Conservation (phyloP, 2,888 invertebrate genomes). For the Pegoplata infirma region DNA sequence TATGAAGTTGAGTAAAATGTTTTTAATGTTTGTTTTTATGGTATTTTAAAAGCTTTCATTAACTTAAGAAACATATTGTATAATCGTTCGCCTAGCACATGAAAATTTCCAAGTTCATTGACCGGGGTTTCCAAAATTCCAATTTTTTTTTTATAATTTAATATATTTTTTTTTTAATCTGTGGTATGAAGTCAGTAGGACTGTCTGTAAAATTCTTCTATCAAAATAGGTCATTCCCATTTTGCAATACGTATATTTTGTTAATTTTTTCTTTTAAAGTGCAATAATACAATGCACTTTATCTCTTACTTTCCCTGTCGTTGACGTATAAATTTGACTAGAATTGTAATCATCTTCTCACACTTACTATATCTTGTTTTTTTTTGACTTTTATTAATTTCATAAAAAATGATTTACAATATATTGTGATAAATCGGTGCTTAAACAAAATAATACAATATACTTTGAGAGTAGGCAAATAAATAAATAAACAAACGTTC, state of each 20-base stretch:
- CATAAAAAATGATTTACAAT: neutral
- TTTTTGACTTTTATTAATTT: neutral
- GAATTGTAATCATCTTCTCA: neutral
- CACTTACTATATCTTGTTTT: constrained; percentile 34
- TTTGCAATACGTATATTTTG: neutral
- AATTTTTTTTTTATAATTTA: neutral
- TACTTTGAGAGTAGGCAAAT: neutral
- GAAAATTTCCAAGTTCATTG: constrained; percentile 72
- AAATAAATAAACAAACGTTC: neutral
- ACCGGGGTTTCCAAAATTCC: constrained; percentile 67
- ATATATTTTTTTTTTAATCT: neutral
- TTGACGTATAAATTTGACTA: neutral
- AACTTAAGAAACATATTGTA: too few relatives aligned
- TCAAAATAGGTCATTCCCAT: neutral
- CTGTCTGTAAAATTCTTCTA: neutral
- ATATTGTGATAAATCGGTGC: too few relatives aligned
- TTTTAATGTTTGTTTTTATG: neutral
- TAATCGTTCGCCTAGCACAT: constrained; percentile 73
- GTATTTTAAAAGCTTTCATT: neutral
- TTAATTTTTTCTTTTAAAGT: neutral
- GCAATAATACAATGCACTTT: too few relatives aligned
- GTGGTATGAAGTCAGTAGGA: too few relatives aligned
- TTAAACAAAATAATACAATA: too few relatives aligned
- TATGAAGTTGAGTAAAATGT: too few relatives aligned
- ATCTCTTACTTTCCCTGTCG: neutral